Conservation (phyloP, 2,888 invertebrate species). For the Cryptophagus acutangulus region DNA sequence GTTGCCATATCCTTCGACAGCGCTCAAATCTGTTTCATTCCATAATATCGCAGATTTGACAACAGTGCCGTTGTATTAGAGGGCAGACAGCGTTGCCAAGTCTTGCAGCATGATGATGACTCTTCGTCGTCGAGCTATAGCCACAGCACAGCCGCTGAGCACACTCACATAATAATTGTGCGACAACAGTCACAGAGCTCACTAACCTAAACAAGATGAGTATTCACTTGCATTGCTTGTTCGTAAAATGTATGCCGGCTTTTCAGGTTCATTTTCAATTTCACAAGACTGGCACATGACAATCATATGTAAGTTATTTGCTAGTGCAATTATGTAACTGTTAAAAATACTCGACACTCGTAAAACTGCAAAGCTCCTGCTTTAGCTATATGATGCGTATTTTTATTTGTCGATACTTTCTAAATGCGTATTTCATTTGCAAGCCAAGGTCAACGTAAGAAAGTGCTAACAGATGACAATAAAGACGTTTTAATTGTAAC, state of each 20-base stretch:
- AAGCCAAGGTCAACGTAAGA: conserved; percentile 38
- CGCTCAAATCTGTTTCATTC: conserved; percentile 6
- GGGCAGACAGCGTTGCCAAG: conserved; percentile 41
- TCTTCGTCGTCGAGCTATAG: no score
- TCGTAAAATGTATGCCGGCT: conserved; percentile 14
- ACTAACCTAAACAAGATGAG: conserved; percentile 29
- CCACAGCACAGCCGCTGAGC: no score
- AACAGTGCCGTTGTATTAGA: conserved; percentile 28
- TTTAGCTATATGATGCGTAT: no score
- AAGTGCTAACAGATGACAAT: conserved; percentile 31
- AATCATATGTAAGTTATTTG: conserved; percentile 24
- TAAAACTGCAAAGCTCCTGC: not conserved
- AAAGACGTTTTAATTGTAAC: no score
- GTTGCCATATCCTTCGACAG: not conserved
- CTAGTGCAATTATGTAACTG: not conserved
- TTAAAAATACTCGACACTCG: not conserved
- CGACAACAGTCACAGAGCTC: conserved; percentile 20
- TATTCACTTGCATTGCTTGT: conserved; percentile 29
- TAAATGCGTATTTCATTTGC: conserved; percentile 20
- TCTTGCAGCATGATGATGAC: conserved; percentile 10
- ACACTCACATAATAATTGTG: conserved; percentile 17
- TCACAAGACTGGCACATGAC: conserved; percentile 35
- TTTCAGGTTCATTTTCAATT: no score
- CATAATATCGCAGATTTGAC: conserved; percentile 21
- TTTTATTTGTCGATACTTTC: conserved; percentile 23